A percentile compares a stretch with the other conserved stretches of the same genome.
These are phyloP conservation scores for Cliona cf. orientalis DNA, from an alignment of 37 sponge, comb jelly and placozoan species.

Conservation along the genomic window DNA sequence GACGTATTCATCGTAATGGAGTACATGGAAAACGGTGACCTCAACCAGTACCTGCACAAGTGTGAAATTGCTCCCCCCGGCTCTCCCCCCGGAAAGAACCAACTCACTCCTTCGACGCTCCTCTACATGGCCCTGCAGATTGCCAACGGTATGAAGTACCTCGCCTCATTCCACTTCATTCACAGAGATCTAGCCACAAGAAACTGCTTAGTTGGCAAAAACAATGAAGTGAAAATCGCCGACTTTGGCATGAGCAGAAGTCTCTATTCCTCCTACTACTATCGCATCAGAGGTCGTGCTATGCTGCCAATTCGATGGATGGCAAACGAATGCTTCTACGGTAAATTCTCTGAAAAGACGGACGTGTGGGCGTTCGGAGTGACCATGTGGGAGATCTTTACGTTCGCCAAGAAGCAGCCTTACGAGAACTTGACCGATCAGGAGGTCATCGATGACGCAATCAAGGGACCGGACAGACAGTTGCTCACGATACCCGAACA, in stretches of 20 bases:
- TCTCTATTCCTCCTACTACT: slow-evolving; percentile 72
- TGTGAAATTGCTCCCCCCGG: slow-evolving; percentile 6
- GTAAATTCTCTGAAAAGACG: slow-evolving; percentile 81
- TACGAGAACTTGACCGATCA: slow-evolving; percentile 69
- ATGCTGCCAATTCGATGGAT: slow-evolving; percentile 85
- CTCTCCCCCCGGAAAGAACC: slow-evolving; percentile 1
- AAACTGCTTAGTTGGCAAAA: slow-evolving; percentile 80
- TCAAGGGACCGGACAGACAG: slow-evolving; percentile 44
- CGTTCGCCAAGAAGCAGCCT: slow-evolving; percentile 63
- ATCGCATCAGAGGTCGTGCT: slow-evolving; percentile 56
- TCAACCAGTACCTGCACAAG: slow-evolving; percentile 77
- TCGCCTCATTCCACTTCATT: slow-evolving; percentile 69
- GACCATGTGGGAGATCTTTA: slow-evolving; percentile 89
- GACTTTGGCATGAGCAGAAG: slow-evolving; percentile 88
- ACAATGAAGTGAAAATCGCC: slow-evolving; percentile 72
- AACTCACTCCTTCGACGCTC: slow-evolving; percentile 30
- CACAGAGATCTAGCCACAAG: slow-evolving; percentile 89
- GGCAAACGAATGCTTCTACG: slow-evolving; percentile 85
- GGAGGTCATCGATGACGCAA: slow-evolving; percentile 69
- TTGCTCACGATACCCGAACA: slow-evolving; percentile 41
- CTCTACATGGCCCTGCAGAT: slow-evolving; percentile 70
- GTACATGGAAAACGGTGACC: slow-evolving; percentile 93
- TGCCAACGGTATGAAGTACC: slow-evolving; percentile 81
- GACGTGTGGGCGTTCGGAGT: slow-evolving; percentile 90
- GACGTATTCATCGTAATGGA: slow-evolving; percentile 87